A percentile compares a stretch with the other conserved stretches of the same genome.
Conservation (phyloP, 2,113 vertebrate genomes). For the Bombycilla garrulus region DNA sequence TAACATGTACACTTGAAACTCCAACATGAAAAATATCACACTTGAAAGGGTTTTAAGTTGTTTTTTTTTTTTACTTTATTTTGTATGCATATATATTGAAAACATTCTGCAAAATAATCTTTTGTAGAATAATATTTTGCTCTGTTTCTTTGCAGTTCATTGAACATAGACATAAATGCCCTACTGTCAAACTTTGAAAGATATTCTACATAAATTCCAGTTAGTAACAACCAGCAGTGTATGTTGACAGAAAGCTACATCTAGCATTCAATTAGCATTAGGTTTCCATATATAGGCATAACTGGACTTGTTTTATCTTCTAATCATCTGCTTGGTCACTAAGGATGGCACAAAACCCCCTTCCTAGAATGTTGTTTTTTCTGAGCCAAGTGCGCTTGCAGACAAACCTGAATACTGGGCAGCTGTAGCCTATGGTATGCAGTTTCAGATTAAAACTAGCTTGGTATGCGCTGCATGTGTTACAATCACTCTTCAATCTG, state of each 20-base stretch:
- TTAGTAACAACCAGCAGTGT: background rate
- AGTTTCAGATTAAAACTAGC: constrained; percentile 12
- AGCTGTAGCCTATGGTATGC: background rate
- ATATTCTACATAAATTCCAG: background rate
- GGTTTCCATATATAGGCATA: background rate
- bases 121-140: background rate
- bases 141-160: background rate
- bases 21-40: background rate
- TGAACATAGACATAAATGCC: background rate
- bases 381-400: background rate
- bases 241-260: background rate
- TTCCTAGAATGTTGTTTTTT: background rate
- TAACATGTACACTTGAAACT: background rate
- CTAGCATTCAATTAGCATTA: background rate
- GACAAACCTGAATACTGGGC: background rate
- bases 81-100: background rate
- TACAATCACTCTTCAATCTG: background rate
- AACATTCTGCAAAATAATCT: background rate
- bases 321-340: background rate
- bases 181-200: background rate
- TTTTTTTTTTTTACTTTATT: background rate
- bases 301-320: background rate
- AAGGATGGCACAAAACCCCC: background rate
- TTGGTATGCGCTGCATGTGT: background rate
- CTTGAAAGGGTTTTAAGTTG: background rate